phyloP scores from a whole-genome alignment of 2,113 vertebrate species.

The Plecturocebus donacophilus region DNA sequence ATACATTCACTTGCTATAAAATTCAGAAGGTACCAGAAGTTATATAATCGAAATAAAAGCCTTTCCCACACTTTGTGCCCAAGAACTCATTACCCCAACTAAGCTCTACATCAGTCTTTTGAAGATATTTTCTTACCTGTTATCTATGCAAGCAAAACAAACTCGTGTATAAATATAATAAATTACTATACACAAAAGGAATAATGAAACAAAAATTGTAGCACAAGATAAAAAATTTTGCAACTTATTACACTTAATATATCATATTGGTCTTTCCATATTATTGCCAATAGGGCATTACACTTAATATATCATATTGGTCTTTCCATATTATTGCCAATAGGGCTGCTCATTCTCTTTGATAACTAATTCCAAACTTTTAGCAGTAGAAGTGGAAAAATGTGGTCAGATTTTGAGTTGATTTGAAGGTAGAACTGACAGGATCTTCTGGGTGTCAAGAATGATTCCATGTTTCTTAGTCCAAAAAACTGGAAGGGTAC shows the following conservation, averaged over 20 bases:
- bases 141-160: background rate
- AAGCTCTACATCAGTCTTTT: background rate
- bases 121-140: background rate
- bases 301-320: background rate
- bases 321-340: background rate
- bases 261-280: background rate
- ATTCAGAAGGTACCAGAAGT: background rate
- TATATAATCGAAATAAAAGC: background rate
- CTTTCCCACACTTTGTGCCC: background rate
- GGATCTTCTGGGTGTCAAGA: background rate
- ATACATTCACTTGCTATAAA: background rate
- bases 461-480: background rate
- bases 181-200: background rate
- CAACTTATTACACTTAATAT: background rate
- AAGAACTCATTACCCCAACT: background rate
- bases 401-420: background rate
- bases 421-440: background rate
- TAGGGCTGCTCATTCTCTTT: background rate
- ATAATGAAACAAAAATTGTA: background rate
- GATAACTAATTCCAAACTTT: background rate
- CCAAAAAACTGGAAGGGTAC: background rate
- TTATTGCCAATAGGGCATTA: background rate
- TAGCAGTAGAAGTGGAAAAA: background rate
- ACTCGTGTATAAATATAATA: background rate
- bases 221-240: background rate